Evolutionary conservation across 2,888 invertebrate genomes (phyloP).

Genomic region (Ashinkailepas kermadecensis): DNA sequence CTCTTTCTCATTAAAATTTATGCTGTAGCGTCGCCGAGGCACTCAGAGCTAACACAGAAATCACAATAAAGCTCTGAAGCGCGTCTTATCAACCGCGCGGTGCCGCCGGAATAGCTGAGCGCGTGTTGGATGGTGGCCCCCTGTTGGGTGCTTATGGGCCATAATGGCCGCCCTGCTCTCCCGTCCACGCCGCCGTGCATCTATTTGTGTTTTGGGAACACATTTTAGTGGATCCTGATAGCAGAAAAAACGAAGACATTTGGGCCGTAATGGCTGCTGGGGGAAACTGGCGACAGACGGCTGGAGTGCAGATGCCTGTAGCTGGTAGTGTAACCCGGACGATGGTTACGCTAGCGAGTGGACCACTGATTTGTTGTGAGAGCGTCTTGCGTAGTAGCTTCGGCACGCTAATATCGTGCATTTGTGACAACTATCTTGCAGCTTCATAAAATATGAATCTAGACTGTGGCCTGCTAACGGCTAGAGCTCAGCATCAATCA

Average conservation of each 20-base stretch:
- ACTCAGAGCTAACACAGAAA: neutral
- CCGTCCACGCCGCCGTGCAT: neutral
- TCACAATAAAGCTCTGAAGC: constrained; percentile 1
- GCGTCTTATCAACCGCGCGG: neutral
- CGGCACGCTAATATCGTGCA: too few species aligned
- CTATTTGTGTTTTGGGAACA: neutral
- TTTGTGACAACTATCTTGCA: too few species aligned
- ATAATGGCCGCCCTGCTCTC: neutral
- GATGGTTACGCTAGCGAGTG: too few species aligned
- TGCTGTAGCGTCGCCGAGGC: neutral
- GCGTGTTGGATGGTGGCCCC: neutral
- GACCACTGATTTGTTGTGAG: too few species aligned
- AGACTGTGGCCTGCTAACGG: too few species aligned
- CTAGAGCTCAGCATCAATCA: too few species aligned
- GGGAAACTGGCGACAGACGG: neutral
- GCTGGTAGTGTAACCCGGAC: too few species aligned
- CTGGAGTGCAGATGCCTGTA: neutral
- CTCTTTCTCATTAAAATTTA: constrained; percentile 17
- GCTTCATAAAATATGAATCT: too few species aligned
- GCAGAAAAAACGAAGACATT: neutral
- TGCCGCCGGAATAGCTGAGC: neutral
- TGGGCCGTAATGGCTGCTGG: neutral
- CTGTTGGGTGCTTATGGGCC: neutral
- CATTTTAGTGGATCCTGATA: neutral
- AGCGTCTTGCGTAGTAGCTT: too few species aligned